phyloP scores from a whole-genome alignment of 2,797 vertebrate genomes.

The Poeciliopsis paucimaculata region DNA sequence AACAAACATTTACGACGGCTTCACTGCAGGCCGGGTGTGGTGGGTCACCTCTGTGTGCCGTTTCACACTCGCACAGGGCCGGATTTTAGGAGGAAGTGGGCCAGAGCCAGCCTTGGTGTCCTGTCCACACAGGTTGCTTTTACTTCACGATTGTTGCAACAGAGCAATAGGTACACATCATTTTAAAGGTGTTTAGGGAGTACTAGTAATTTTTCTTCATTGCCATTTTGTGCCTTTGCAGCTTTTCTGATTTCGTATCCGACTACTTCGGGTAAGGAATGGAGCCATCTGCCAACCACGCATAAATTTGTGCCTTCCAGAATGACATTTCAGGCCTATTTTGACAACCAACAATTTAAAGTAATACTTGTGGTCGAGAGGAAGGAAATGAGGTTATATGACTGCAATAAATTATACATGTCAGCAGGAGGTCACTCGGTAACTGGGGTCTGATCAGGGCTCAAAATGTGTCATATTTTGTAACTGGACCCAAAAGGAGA shows the following conservation, averaged over 20 bases:
- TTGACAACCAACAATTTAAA: background rate
- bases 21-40: conserved; percentile 61
- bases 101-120: background rate
- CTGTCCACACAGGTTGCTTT: background rate
- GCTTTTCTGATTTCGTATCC: background rate
- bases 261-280: background rate
- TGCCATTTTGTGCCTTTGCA: background rate
- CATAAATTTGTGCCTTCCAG: background rate
- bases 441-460: background rate
- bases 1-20: conserved; percentile 68
- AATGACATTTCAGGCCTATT: background rate
- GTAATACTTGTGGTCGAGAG: background rate
- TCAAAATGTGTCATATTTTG: conserved; percentile 1
- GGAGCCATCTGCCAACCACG: background rate
- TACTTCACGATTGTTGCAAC: background rate
- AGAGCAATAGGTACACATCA: background rate
- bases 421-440: background rate
- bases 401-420: background rate
- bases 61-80: conserved; percentile 44
- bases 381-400: background rate
- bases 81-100: background rate
- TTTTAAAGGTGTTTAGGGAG: background rate
- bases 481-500: background rate
- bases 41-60: conserved; percentile 53
- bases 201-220: background rate